Evolutionary conservation across 2,797 vertebrate genomes (phyloP).

Genomic region (Typhlichthys eigenmanni): DNA sequence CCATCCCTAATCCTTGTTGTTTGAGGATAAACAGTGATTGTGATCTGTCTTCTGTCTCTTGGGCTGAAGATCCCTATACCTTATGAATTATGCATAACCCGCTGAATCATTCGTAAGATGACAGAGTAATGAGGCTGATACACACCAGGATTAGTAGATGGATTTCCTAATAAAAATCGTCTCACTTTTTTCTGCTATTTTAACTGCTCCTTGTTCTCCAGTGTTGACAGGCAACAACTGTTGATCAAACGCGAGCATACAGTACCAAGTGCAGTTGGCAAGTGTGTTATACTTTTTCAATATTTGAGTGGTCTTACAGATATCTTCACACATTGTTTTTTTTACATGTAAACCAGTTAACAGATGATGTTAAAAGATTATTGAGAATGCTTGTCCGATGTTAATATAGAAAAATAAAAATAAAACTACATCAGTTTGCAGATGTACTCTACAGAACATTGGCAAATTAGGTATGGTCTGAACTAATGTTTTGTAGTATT

Average conservation of each 20-base stretch:
- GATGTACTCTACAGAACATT: not conserved
- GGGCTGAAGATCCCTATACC: constrained; percentile 32
- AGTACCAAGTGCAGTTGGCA: not conserved
- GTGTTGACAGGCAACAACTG: not conserved
- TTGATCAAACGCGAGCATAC: not conserved
- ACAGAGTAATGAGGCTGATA: constrained; percentile 56
- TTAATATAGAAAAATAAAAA: not conserved
- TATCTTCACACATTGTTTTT: not conserved
- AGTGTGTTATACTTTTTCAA: not conserved
- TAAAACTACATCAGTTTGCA: not conserved
- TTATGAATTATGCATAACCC: constrained; percentile 62
- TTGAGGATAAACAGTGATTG: constrained; percentile 43
- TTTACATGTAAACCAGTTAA: not conserved
- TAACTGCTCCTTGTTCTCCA: constrained; percentile 10
- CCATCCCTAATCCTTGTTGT: constrained; percentile 1
- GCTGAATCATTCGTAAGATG: constrained; percentile 65
- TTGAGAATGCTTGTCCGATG: not conserved
- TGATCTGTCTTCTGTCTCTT: constrained; percentile 33
- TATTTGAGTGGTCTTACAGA: not conserved
- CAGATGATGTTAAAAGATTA: not conserved
- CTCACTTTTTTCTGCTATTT: constrained; percentile 29
- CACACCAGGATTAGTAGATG: constrained; percentile 37
- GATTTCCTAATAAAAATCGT: constrained; percentile 49
- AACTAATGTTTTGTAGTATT: not conserved
- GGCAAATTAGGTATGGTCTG: not conserved